Evolutionary conservation across 2,888 invertebrate genomes (phyloP).

Genomic region (Lepas anatifera): DNA sequence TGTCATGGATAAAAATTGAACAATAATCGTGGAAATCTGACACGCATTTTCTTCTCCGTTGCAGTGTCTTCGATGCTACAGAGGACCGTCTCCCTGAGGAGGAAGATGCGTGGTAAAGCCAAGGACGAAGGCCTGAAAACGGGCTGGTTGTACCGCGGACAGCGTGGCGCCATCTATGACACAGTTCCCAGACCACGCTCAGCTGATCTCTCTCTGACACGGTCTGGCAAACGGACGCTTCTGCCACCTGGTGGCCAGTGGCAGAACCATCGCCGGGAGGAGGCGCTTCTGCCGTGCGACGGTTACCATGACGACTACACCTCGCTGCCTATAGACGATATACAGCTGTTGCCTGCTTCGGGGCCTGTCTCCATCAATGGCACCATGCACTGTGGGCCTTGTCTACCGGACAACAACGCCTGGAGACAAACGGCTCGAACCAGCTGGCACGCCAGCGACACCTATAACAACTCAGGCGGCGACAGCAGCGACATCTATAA

Average conservation of each 20-base stretch:
- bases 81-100: not conserved
- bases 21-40: too few species aligned
- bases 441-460: not conserved
- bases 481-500: not conserved
- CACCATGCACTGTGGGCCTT: not conserved
- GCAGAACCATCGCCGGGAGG: not conserved
- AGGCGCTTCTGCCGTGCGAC: not conserved
- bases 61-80: not conserved
- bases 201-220: not conserved
- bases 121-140: constrained; percentile 5
- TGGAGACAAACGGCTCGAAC: not conserved
- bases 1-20: too few species aligned
- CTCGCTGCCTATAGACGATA: not conserved
- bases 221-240: not conserved
- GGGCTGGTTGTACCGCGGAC: constrained; percentile 7
- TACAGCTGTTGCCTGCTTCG: too few species aligned
- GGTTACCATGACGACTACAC: not conserved
- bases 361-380: not conserved
- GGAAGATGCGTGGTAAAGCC: constrained; percentile 1
- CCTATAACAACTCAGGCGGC: not conserved
- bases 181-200: not conserved
- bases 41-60: not conserved
- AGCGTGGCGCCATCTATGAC: not conserved
- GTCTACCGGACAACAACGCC: not conserved
- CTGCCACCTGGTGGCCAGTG: not conserved